Percentiles rank a stretch among this genome's conserved stretches.
phyloP scores from a whole-genome alignment of 2,888 invertebrate genomes.

The Drosophila flavopinicola region DNA sequence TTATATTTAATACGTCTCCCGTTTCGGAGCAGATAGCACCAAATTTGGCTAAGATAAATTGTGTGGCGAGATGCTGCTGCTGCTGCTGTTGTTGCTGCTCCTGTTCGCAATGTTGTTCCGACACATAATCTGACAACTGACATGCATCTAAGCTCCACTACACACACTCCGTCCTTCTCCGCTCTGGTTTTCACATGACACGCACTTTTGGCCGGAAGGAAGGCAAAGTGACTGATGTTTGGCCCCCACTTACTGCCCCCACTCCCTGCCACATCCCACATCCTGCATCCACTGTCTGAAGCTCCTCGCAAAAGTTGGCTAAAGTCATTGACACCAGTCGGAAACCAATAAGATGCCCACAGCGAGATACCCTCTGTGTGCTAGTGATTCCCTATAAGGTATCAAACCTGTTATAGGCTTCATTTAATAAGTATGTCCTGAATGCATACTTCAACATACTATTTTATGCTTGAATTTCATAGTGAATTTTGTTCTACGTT shows the following conservation, averaged over 20 bases:
- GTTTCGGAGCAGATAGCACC: conserved; percentile 7
- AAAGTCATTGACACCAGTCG: conserved; percentile 48
- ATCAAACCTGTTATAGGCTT: no score
- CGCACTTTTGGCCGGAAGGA: conserved; percentile 67
- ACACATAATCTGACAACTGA: conserved; percentile 76
- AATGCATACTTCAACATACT: no score
- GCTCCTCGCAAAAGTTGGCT: conserved; percentile 17
- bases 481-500: no score
- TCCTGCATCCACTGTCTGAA: conserved; percentile 1
- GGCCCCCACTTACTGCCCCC: conserved; percentile 7
- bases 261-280: not conserved
- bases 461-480: no score
- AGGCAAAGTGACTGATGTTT: conserved; percentile 57
- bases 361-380: conserved; percentile 4
- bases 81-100: conserved; percentile 16
- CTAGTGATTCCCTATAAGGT: not conserved
- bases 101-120: conserved; percentile 48
- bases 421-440: no score
- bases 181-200: conserved; percentile 49
- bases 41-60: conserved; percentile 54
- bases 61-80: conserved; percentile 47
- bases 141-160: conserved; percentile 53
- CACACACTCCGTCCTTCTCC: conserved; percentile 6
- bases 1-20: conserved; percentile 50
- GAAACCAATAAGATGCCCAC: not conserved